Percentiles rank a stretch among this genome's conserved stretches.
Evolutionary conservation across 2,113 vertebrate genomes (phyloP).

Genomic region (Ptilonorhynchus violaceus): DNA sequence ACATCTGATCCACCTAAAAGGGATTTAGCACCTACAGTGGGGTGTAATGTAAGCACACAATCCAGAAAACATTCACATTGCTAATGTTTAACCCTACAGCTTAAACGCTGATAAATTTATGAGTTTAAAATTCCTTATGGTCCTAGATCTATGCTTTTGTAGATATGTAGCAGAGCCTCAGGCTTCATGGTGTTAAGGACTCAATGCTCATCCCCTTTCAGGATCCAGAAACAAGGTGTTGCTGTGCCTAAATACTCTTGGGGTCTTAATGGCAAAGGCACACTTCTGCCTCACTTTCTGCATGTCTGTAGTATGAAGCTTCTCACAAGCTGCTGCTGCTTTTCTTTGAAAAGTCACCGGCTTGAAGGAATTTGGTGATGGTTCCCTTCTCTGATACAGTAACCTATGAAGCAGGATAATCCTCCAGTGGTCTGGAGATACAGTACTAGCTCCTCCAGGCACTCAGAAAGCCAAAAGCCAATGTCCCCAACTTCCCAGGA

Average conservation of each 20-base stretch:
- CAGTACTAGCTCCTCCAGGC: neutral
- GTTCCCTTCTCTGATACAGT: neutral
- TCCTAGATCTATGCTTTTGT: neutral
- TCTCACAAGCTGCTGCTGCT: neutral
- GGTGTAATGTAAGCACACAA: neutral
- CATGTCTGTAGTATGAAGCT: neutral
- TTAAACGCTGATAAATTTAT: neutral
- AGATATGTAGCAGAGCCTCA: neutral
- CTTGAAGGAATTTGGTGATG: neutral
- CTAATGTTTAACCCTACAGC: neutral
- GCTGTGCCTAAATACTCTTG: neutral
- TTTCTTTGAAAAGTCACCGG: neutral
- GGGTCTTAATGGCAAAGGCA: neutral
- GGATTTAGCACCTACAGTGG: neutral
- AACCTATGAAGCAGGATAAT: neutral
- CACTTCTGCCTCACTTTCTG: neutral
- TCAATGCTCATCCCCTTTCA: neutral
- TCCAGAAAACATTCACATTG: neutral
- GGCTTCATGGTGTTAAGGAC: neutral
- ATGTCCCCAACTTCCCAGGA: accelerated
- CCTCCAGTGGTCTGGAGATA: neutral
- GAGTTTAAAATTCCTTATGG: neutral
- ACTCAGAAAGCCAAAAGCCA: neutral
- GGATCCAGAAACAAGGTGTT: neutral
- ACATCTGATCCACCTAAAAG: neutral